A percentile compares a stretch with the other conserved stretches of the same genome.
Conservation (phyloP, 2,797 vertebrate species). For the Sylvia borin region DNA sequence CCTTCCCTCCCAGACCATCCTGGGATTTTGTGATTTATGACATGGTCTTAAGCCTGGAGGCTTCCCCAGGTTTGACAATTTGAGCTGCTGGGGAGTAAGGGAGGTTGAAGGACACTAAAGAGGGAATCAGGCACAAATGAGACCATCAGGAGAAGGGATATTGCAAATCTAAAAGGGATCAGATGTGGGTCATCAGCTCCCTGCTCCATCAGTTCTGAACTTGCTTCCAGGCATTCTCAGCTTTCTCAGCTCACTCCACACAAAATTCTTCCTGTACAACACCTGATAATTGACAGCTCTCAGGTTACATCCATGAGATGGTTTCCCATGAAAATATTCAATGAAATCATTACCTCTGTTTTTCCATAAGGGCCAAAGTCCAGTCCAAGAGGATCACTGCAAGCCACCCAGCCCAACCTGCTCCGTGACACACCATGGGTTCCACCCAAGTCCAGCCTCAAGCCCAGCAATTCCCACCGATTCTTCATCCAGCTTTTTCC, state of each 20-base stretch:
- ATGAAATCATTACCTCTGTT: neutral
- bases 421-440: accelerated
- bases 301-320: accelerated
- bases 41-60: too few relatives aligned
- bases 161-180: neutral
- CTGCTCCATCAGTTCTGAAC: neutral
- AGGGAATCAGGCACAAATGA: neutral
- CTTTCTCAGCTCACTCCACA: neutral
- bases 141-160: neutral
- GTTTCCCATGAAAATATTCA: neutral
- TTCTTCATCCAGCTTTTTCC: neutral
- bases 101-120: neutral
- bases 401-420: neutral
- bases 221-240: neutral
- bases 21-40: neutral
- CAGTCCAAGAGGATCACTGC: neutral
- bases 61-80: neutral
- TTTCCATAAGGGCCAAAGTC: neutral
- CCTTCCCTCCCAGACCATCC: neutral
- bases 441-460: neutral
- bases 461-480: neutral
- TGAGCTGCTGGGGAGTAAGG: neutral
- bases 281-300: neutral
- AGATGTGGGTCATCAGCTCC: neutral
- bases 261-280: neutral